Conservation (phyloP, 2,888 invertebrate species). For the Drosophila kanekoi region DNA sequence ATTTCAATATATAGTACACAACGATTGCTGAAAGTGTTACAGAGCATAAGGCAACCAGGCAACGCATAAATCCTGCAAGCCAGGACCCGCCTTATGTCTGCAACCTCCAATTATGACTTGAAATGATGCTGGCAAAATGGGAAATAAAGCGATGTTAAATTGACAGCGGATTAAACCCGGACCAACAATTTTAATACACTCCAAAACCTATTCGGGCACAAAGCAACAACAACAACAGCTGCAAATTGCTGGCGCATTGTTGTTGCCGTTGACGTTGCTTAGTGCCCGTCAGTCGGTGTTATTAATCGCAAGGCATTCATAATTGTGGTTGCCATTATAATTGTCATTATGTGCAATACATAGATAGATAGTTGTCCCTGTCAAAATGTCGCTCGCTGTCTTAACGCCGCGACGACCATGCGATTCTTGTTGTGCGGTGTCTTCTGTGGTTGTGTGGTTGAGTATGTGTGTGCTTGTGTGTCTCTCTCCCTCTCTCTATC, state of each 20-base stretch:
- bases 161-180: constrained; percentile 68
- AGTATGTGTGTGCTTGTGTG: constrained; percentile 6
- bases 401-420: constrained; percentile 40
- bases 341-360: constrained; percentile 80
- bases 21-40: constrained; percentile 8
- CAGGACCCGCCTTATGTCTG: constrained; percentile 14
- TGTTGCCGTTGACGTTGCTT: constrained; percentile 34
- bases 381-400: constrained; percentile 71
- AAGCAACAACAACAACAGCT: constrained; percentile 8
- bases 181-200: constrained; percentile 69
- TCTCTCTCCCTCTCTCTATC: no score
- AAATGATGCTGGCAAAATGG: constrained; percentile 52
- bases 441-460: constrained; percentile 9
- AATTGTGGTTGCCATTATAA: constrained; percentile 78
- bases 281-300: constrained; percentile 55
- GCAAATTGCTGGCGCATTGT: constrained; percentile 34
- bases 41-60: constrained; percentile 45
- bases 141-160: constrained; percentile 74
- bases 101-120: constrained; percentile 40
- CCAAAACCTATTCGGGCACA: constrained; percentile 55
- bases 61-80: constrained; percentile 36
- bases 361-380: constrained; percentile 75
- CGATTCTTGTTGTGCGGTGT: constrained; percentile 35
- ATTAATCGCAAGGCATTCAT: constrained; percentile 78
- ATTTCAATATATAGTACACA: constrained; percentile 8